Base-by-base conservation (phyloP, 1,140 invertebrate genomes). In the Philopotamus ludificatus region DNA sequence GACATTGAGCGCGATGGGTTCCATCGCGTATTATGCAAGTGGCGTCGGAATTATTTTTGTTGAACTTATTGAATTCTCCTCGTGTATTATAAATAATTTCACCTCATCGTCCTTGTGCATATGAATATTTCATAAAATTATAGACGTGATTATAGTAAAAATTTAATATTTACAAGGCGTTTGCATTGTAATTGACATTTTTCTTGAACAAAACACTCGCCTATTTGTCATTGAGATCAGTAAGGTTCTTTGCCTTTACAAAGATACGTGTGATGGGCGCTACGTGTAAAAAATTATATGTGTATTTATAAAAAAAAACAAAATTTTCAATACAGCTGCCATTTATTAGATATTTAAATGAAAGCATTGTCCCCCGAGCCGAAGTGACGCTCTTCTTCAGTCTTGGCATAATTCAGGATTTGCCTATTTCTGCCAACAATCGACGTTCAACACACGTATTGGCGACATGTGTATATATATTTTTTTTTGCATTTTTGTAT, bases 281-380 rank as follows among this genome's bases (percentile, higher is more conserved):
- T 12, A 34, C 12, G 28, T 34, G 28, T 7, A 34, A 34, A 34
- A 34, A 7, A 34, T n/a, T 34, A 34, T 34, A 7, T 4, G 12
- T 7, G 28, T 34, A 34, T 34, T 34, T n/a, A n/a, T n/a, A n/a
- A n/a, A n/a, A 51, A 41, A 54, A 20, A 53, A 23, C 28, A 2
- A 9, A 45, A 66, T 42, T 66, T 61, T 66, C 58, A 66, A 66
- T 60, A 66, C 65, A 16, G 65, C 61, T 54, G 65, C 65, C 26
- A 66, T 66, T 61, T 66, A 55, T 66, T 66, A 66, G 45, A 45
- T 50, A 59, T 59, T 59, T 59, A 42, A 59, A 59, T 44, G 26
- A 59, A 42, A 20, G 34, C 21, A 59, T 59, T 59, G 55, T 59
- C 26, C 23, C n/a, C 12, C 39, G 25, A 26, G 45, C 42, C n/a